These are phyloP conservation scores for Macrosteles quadrilineatus DNA, from an alignment of 1,140 invertebrate species.

Conservation along the genomic window DNA sequence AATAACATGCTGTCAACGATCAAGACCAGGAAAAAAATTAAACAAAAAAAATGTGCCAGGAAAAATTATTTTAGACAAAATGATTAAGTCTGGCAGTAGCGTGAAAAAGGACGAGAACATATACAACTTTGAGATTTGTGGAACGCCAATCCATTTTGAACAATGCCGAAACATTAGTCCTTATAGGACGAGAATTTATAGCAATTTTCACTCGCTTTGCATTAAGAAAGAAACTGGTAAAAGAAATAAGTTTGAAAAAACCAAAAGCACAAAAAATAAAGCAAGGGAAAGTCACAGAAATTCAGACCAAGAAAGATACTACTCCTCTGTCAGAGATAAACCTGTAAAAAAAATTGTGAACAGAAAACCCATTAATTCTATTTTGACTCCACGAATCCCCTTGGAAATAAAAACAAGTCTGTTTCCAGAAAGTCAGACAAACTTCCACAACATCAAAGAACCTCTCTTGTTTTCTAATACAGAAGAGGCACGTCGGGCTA, in stretches of 20 bases:
- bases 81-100: not conserved
- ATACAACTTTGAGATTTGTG: not conserved
- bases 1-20: not conserved
- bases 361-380: not conserved
- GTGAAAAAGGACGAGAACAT: not conserved
- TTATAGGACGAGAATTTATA: not conserved
- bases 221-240: not conserved
- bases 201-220: not conserved
- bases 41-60: not conserved
- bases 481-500: not conserved
- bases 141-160: not conserved
- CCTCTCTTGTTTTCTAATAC: not conserved
- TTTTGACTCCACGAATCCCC: not conserved
- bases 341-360: not conserved
- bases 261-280: not conserved
- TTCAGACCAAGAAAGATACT: not conserved
- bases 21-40: not conserved
- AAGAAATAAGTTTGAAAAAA: not conserved
- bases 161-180: not conserved
- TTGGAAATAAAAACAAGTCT: not conserved
- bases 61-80: not conserved
- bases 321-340: not conserved
- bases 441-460: not conserved
- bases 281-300: not conserved
- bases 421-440: not conserved